Evolutionary conservation across 1,140 invertebrate species (phyloP).

Genomic region (Aphelenchoides besseyi): DNA sequence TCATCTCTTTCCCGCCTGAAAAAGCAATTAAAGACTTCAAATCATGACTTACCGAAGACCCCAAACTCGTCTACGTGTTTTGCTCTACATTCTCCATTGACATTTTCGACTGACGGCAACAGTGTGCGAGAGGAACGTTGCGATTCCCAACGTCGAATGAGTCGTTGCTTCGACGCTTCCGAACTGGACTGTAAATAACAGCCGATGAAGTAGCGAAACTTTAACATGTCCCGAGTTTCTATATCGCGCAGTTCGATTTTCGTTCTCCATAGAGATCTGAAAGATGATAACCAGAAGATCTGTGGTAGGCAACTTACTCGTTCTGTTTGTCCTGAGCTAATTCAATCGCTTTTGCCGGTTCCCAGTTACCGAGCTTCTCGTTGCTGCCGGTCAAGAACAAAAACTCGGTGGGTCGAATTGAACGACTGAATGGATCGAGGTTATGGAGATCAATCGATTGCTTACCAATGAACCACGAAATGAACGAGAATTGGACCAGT

Average conservation of each 20-base stretch:
- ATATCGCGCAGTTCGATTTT: not conserved
- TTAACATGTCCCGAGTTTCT: constrained; percentile 19
- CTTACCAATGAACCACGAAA: constrained; percentile 20
- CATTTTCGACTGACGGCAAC: constrained; percentile 4
- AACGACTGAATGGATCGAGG: not conserved
- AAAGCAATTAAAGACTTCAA: not conserved
- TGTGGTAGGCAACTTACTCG: constrained; percentile 9
- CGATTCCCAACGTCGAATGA: constrained; percentile 25
- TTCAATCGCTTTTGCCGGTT: constrained; percentile 29
- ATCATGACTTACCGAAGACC: constrained; percentile 24
- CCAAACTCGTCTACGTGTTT: constrained; percentile 34
- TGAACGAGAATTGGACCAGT: constrained; percentile 9
- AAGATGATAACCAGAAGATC: not conserved
- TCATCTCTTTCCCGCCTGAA: constrained; percentile 31
- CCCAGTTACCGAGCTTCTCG: constrained; percentile 22
- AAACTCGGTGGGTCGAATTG: constrained; percentile 27
- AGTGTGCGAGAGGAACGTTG: constrained; percentile 21
- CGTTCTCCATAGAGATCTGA: constrained; percentile 16
- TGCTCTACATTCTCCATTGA: constrained; percentile 7
- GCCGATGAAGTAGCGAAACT: constrained; percentile 35
- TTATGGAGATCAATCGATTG: not conserved
- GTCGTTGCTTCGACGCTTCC: constrained; percentile 19
- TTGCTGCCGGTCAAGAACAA: constrained; percentile 20
- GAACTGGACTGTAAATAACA: constrained; percentile 28
- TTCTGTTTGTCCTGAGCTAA: constrained; percentile 14